Base-by-base conservation (phyloP, 2,797 vertebrate species). In the Bufotes viridis region DNA sequence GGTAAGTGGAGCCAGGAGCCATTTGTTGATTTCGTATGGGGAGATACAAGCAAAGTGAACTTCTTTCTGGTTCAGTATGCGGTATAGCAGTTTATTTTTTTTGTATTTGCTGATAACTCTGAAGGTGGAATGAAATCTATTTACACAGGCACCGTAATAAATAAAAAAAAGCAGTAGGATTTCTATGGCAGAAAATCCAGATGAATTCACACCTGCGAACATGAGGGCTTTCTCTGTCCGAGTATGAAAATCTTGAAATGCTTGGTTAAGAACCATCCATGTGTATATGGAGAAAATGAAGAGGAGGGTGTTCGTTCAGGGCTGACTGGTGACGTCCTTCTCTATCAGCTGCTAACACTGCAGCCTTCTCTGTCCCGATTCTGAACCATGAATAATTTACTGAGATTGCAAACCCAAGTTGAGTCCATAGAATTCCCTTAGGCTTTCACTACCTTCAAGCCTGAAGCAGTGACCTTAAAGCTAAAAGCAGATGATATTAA, bases 401-500 rank as follows among this genome's bases (percentile, higher is more conserved):
- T 70, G 80, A 83, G 88, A 87, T 87, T 87, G 74, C 84, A 87
- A 87, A 83, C 85, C 80, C 60, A 87, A 89, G 72, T 82, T 79
- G 81, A 87, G 88, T 61, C 75, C 24, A 49, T 74, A 89, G 72
- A 89, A 87, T 76, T 86, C 85, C 84, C 85, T 9, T 34, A 18
- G 85, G 88, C 80, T 78, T 89, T 86, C 88, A 1, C 84, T 87
- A 89, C 84, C 84, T 89, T 87, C 80, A 86, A 89, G 88, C 85
- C 55, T 89, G 84, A 70, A 87, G 85, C 85, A 49, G 79, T 89
- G 88, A 89, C 88, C 88, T 89, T 86, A 89, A 61, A 89, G 84
- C 88, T 89, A 86, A 89, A 89, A 89, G 88, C 88, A 86, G 87
- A 85, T 89, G 88, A 82, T 82, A 78, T 86, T 89, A 86, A 89